phyloP scores from a whole-genome alignment of 2,888 invertebrate species.

The Sesamia inferens region DNA sequence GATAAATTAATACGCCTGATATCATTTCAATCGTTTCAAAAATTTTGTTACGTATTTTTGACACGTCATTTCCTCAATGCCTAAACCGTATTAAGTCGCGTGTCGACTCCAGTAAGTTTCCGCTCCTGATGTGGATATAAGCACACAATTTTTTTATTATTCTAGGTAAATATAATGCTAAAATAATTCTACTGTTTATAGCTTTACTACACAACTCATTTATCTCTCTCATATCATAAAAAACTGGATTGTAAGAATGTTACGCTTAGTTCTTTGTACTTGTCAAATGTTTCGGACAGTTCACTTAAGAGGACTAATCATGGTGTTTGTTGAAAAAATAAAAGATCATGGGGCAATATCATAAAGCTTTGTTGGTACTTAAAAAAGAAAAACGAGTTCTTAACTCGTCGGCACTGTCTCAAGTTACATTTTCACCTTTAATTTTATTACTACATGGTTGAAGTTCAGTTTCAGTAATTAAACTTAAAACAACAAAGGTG shows the following conservation, averaged over 20 bases:
- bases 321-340: slow-evolving; percentile 41
- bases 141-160: too few relatives aligned
- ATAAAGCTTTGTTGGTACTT: slow-evolving; percentile 12
- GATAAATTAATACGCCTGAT: too few relatives aligned
- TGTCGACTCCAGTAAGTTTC: too few relatives aligned
- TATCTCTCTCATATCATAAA: background rate
- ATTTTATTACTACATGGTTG: slow-evolving; percentile 20
- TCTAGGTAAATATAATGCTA: background rate
- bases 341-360: slow-evolving; percentile 29
- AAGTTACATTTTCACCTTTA: slow-evolving; percentile 12
- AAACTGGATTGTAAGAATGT: slow-evolving; percentile 19
- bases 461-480: slow-evolving; percentile 29
- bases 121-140: too few relatives aligned
- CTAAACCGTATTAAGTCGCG: too few relatives aligned
- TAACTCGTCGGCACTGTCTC: slow-evolving; percentile 6
- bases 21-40: too few relatives aligned
- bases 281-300: slow-evolving; percentile 17
- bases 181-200: background rate
- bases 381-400: slow-evolving; percentile 14
- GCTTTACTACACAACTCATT: background rate
- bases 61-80: too few relatives aligned
- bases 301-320: slow-evolving; percentile 24
- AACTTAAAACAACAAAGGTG: slow-evolving; percentile 39
- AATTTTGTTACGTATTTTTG: too few relatives aligned
- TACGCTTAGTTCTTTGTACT: slow-evolving; percentile 24